A percentile compares a stretch with the other conserved stretches of the same genome.
Evolutionary conservation across 1,140 invertebrate genomes (phyloP).

Genomic region (Ceratina australensis): DNA sequence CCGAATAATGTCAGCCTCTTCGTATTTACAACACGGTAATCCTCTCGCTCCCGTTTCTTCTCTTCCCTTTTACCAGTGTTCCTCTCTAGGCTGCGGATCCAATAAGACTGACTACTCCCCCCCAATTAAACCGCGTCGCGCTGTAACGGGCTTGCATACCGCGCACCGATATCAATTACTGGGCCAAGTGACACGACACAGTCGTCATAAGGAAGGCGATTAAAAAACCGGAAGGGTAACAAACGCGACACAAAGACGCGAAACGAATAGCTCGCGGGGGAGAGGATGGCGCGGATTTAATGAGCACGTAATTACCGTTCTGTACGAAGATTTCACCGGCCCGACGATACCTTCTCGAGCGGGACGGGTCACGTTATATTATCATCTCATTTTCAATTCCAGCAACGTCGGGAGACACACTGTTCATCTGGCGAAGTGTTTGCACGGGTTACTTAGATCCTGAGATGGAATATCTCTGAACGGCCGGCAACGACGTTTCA

Average conservation of each 20-base stretch:
- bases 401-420: too few species aligned
- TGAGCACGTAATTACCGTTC: conserved; percentile 32
- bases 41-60: background rate
- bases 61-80: background rate
- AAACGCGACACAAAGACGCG: conserved; percentile 18
- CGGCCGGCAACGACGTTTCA: background rate
- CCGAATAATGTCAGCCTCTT: conserved; percentile 55
- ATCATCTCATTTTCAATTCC: too few species aligned
- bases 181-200: conserved; percentile 49
- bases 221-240: conserved; percentile 26
- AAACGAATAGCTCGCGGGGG: conserved; percentile 47
- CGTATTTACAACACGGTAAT: conserved; percentile 61
- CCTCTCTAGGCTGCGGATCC: conserved; percentile 24
- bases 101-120: conserved; percentile 49
- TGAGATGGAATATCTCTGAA: background rate
- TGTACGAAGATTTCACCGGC: background rate
- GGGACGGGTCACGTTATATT: too few species aligned
- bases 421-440: too few species aligned
- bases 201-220: conserved; percentile 31
- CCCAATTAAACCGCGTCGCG: conserved; percentile 57
- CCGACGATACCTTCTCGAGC: background rate
- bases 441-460: too few species aligned
- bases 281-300: conserved; percentile 44
- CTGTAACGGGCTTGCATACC: conserved; percentile 54
- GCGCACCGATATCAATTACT: conserved; percentile 65